These are phyloP conservation scores for Drosophila neocordata DNA, from an alignment of 1,140 invertebrate genomes.

Conservation along the genomic window DNA sequence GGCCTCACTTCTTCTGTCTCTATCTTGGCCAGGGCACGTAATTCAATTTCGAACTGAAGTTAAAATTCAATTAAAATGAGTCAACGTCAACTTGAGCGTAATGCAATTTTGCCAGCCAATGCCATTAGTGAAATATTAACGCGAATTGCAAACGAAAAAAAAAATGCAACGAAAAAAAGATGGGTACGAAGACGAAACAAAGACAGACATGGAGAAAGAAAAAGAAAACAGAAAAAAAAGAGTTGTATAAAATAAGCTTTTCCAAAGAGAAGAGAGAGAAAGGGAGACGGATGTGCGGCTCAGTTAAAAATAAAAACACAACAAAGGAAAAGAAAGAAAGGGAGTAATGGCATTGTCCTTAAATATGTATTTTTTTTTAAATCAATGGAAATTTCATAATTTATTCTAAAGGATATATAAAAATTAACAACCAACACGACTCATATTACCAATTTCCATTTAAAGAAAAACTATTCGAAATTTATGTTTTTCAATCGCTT, in stretches of 20 bases:
- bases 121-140: constrained; percentile 81
- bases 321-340: too few species aligned
- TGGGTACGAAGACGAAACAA: constrained; percentile 5
- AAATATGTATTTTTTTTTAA: too few species aligned
- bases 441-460: too few species aligned
- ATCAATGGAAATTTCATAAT: too few species aligned
- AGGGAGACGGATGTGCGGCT: too few species aligned
- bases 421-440: too few species aligned
- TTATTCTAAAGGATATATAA: too few species aligned
- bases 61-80: constrained; percentile 82
- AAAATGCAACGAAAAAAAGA: background rate
- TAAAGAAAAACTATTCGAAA: background rate
- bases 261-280: background rate
- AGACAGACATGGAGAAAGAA: constrained; percentile 16
- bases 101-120: constrained; percentile 78
- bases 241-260: constrained; percentile 3
- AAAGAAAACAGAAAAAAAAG: background rate
- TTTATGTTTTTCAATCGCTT: background rate
- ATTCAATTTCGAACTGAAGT: constrained; percentile 81
- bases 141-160: constrained; percentile 51
- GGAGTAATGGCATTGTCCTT: too few species aligned
- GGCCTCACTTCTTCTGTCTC: background rate
- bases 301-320: too few species aligned
- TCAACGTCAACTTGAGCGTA: constrained; percentile 81
- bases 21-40: constrained; percentile 66